Evolutionary conservation across 2,888 invertebrate genomes (phyloP).

Genomic region (Metacarcinus magister): DNA sequence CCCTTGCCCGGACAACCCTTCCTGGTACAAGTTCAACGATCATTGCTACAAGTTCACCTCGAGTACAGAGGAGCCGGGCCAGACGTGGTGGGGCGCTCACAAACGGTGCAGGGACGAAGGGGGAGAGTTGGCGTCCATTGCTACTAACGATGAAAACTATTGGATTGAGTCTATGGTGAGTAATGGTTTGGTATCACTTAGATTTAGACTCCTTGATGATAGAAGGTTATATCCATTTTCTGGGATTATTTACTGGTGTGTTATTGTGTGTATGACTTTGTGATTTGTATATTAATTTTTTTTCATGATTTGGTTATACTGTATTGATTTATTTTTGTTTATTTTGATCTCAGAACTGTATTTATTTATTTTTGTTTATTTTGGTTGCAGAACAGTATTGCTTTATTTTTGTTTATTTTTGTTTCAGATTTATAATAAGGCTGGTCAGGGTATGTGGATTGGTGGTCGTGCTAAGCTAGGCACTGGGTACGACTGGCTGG

Average conservation of each 20-base stretch:
- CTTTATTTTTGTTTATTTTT: neutral
- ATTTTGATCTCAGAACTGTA: neutral
- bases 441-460: neutral
- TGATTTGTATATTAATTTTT: neutral
- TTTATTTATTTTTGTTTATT: neutral
- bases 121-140: constrained; percentile 72
- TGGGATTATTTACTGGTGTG: neutral
- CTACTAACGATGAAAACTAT: constrained; percentile 71
- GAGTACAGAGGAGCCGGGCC: neutral
- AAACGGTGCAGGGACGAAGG: constrained; percentile 60
- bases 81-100: constrained; percentile 65
- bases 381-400: neutral
- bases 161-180: constrained; percentile 77
- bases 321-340: neutral
- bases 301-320: neutral
- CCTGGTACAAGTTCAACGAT: constrained; percentile 68
- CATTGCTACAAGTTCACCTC: constrained; percentile 78
- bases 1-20: constrained; percentile 17
- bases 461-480: constrained; percentile 16
- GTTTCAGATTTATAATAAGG: constrained; percentile 60
- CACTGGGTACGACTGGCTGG: constrained; percentile 58
- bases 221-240: neutral
- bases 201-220: neutral
- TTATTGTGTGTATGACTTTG: neutral
- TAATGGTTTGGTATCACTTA: too few relatives aligned